Base-by-base conservation (phyloP, 1,140 invertebrate species). In the Drosophila teissieri region DNA sequence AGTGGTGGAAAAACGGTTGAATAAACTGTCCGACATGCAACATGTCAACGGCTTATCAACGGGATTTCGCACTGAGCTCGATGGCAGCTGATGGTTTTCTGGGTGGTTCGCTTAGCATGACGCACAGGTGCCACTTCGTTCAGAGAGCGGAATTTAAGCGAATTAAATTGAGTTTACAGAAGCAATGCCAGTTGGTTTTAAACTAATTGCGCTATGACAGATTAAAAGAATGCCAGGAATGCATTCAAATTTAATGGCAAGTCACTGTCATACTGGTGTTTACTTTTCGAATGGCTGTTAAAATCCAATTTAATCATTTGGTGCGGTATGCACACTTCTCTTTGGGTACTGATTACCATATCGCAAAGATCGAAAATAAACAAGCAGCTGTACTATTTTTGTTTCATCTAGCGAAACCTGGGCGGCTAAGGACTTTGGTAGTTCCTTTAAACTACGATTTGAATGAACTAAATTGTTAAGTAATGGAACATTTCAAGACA, bases 1-100 rank as follows among this genome's bases (percentile, higher is more conserved):
- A 17, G 51, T 19, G 24, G 48, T 42, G 60, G 37, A 34, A 44
- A 31, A 73, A 51, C 58, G 37, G 51, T 36, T 62, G 48, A 57
- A 52, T 52, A 46, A 62, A 69, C 77, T 56, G 46, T 76, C 60
- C 27, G 70, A 79, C 76, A 83, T 80, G 80, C 78, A 79, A 79
- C 70, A 81, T 82, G 78, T 79, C 82, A 88, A 68, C 67, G 75
- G 74, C 83, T 79, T 86, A 86, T 86, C 78, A 81, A 67, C 56
- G 27, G 45, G 63, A 80, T 73, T 64, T 51, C 37, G 39, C 45
- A 42, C 62, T 10, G 60, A 48, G 36, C 15, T 54, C 39, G 55
- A 40, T 55, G 78, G 51, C 45, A 51, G 49, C 60, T 61, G 55
- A 44, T 62, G 49, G 64, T 72, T 80, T 54, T 72, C 65, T 68